phyloP scores from a whole-genome alignment of 2,113 vertebrate genomes.

The Melanocharis versteri region DNA sequence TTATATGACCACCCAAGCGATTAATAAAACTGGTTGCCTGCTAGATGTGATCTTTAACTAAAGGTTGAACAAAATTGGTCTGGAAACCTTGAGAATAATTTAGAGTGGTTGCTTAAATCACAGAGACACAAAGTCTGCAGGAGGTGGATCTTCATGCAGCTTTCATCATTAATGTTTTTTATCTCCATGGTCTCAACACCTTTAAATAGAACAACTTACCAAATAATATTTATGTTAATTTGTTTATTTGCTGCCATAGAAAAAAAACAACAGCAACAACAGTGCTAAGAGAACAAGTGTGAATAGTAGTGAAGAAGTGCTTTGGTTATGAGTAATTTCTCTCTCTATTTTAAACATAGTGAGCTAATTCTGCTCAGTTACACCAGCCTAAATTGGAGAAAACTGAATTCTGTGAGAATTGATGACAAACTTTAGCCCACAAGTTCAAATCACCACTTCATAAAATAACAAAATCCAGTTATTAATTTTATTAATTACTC shows the following conservation, averaged over 20 bases:
- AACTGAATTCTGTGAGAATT: not conserved
- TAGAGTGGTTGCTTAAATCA: not conserved
- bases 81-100: slow-evolving; percentile 13
- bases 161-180: not conserved
- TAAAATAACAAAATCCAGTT: slow-evolving; percentile 27
- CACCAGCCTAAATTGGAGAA: not conserved
- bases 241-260: slow-evolving; percentile 38
- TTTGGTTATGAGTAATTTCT: slow-evolving; percentile 28
- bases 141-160: not conserved
- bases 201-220: slow-evolving; percentile 14
- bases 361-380: slow-evolving; percentile 26
- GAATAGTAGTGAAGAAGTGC: slow-evolving; percentile 22
- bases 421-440: not conserved
- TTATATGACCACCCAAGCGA: not conserved
- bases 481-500: slow-evolving; percentile 41
- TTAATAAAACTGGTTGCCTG: slow-evolving; percentile 14
- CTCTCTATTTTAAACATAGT: slow-evolving; percentile 55
- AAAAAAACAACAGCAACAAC: slow-evolving; percentile 13
- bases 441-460: not conserved
- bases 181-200: not conserved
- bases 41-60: slow-evolving; percentile 33
- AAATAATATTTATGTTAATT: slow-evolving; percentile 42
- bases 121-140: not conserved
- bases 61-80: slow-evolving; percentile 21
- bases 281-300: not conserved